Evolutionary conservation across 2,797 vertebrate genomes (phyloP).

Genomic region (Strix occidentalis): DNA sequence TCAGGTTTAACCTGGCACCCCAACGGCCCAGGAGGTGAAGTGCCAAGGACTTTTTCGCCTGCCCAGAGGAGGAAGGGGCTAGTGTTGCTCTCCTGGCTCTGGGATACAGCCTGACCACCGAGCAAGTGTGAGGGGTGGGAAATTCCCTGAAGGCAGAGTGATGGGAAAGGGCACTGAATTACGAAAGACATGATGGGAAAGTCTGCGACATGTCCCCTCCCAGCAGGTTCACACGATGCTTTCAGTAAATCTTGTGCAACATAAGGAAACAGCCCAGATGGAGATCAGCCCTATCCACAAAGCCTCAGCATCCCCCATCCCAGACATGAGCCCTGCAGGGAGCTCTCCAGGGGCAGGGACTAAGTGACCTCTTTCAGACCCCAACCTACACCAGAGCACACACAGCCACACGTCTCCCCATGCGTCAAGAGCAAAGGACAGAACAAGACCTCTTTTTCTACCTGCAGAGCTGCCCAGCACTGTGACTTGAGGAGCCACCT

Average conservation of each 20-base stretch:
- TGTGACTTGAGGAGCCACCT: neutral
- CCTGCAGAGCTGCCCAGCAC: neutral
- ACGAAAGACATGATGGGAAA: neutral
- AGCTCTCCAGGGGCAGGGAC: neutral
- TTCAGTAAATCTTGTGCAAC: neutral
- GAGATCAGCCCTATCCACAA: neutral
- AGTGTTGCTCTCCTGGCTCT: neutral
- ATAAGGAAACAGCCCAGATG: neutral
- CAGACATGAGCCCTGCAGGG: neutral
- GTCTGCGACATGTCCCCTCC: accelerated
- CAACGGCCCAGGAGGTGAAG: neutral
- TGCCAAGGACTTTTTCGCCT: neutral
- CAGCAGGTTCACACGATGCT: neutral
- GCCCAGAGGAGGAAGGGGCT: neutral
- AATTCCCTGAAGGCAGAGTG: neutral
- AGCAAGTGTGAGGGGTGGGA: neutral
- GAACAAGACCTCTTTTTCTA: neutral
- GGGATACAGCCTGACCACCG: neutral
- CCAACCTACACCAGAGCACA: no score
- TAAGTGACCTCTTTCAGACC: neutral
- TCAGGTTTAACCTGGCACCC: neutral
- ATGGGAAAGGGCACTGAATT: neutral
- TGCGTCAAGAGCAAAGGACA: neutral
- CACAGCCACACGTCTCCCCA: accelerated
- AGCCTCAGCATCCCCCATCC: neutral